Percentiles rank a stretch among this genome's conserved stretches.
Conservation (phyloP, 1,140 invertebrate genomes). For the Listronotus oregonensis region DNA sequence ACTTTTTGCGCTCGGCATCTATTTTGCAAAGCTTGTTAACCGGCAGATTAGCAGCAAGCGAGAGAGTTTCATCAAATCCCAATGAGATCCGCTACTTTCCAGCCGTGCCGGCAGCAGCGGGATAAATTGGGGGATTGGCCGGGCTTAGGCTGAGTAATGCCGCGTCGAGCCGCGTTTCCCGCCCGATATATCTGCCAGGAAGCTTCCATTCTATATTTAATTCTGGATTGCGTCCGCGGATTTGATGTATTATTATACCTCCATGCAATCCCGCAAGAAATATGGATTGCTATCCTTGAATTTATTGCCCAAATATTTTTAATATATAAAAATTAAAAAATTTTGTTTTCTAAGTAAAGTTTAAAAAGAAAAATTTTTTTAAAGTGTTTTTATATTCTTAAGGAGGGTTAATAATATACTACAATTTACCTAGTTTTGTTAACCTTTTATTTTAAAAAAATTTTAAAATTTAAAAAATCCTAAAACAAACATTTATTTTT, state of each 20-base stretch:
- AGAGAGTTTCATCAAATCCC: conserved; percentile 57
- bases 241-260: conserved; percentile 55
- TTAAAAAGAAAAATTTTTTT: too few species aligned
- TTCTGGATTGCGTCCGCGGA: conserved; percentile 55
- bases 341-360: too few species aligned
- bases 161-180: conserved; percentile 54
- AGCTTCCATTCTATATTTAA: conserved; percentile 56
- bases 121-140: conserved; percentile 57
- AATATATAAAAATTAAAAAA: too few species aligned
- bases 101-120: conserved; percentile 40
- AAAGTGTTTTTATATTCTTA: too few species aligned
- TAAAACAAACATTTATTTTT: too few species aligned
- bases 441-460: too few species aligned
- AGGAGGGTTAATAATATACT: too few species aligned
- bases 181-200: conserved; percentile 53
- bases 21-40: conserved; percentile 57
- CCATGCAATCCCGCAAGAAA: conserved; percentile 33
- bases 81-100: conserved; percentile 55
- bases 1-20: conserved; percentile 46
- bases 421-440: too few species aligned
- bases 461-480: too few species aligned
- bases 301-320: conserved; percentile 3
- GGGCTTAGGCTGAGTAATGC: conserved; percentile 58
- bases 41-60: conserved; percentile 52
- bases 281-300: conserved; percentile 25